Base-by-base conservation (phyloP, 2,888 invertebrate genomes). In the Leptarthrus brevirostris region DNA sequence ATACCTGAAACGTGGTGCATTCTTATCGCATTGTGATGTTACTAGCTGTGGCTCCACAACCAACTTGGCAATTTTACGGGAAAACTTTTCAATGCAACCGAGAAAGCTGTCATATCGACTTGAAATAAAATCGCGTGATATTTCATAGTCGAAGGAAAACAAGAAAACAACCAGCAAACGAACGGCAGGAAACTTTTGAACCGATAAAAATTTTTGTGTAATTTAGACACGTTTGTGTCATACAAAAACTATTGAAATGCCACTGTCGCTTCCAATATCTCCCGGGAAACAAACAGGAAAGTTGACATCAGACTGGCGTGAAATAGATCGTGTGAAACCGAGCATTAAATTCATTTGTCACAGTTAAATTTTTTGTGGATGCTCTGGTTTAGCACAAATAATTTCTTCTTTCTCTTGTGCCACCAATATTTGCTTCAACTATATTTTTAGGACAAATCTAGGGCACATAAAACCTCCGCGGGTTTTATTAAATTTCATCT, bases 121-220 rank as follows among this genome's bases (percentile, higher is more conserved):
- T 71, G 71, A 71, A 71, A 69, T 69, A 69, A 69, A 69, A 71
- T 71, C 54, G 71, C 54, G 54, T 40, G 53, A 71, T 54, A 54
- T 54, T 54, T 71, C 49, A 54, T 54, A 22, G 20, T 34, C 16
- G 69, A 30, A 26, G 18, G 49, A n/a, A 24, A 4, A 52, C 30
- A 34, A 69, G 18, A 52, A 69, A 26, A 26, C 12, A 54, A 54
- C n/a, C 30, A 26, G 12, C 52, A 4, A 52, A 47, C 22, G 16
- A 47, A 3, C 64, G 22, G 14, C 22, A n/a, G 6, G 14, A 64
- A 64, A 64, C 52, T 69, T 69, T 34, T 30, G 34, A 34, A 69
- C 49, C 52, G 69, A 69, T 69, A 69, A 69, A 30, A 30, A 34
- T 49, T 69, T 66, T 52, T 52, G 22, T 69, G 69, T 52, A 69